Evolutionary conservation across 2,888 invertebrate species (phyloP).

Genomic region (Eudasyphora cyanicolor): DNA sequence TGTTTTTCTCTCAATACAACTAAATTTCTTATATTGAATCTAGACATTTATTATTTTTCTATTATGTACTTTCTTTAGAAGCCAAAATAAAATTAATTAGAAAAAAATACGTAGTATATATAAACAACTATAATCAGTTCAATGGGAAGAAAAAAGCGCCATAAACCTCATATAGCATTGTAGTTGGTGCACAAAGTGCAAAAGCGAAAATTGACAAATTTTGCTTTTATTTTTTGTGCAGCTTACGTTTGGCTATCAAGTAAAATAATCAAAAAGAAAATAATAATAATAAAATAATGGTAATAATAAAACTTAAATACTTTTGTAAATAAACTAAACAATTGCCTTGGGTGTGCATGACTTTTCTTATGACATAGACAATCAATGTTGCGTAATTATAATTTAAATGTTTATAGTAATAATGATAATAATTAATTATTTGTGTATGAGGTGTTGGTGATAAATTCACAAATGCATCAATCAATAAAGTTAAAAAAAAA

Average conservation of each 20-base stretch:
- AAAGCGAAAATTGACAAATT: too few relatives aligned
- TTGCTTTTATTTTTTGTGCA: too few relatives aligned
- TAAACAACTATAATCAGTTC: slow-evolving; percentile 50
- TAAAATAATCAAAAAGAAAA: slow-evolving; percentile 11
- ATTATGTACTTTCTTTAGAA: neutral
- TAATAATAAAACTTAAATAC: slow-evolving; percentile 21
- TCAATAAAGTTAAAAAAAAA: slow-evolving; percentile 2
- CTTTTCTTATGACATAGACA: slow-evolving; percentile 11
- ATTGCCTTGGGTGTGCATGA: neutral
- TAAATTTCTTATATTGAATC: slow-evolving; percentile 36
- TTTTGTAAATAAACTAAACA: slow-evolving; percentile 11
- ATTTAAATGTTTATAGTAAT: neutral
- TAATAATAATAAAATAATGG: slow-evolving; percentile 40
- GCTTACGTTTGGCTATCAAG: too few relatives aligned
- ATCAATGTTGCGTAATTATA: neutral
- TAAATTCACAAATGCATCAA: slow-evolving; percentile 52
- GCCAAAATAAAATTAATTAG: slow-evolving; percentile 35
- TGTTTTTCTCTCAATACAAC: slow-evolving; percentile 38
- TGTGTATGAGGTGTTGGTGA: slow-evolving; percentile 51
- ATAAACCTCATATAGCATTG: neutral
- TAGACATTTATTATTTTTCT: slow-evolving; percentile 41
- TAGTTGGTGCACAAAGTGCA: neutral
- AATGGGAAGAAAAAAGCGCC: slow-evolving; percentile 33
- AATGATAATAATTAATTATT: neutral
- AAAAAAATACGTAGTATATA: neutral